Evolutionary conservation across 2,888 invertebrate genomes (phyloP), one percentile per base, ranked within the genome.

Genomic region (Dugesia japonica): DNA sequence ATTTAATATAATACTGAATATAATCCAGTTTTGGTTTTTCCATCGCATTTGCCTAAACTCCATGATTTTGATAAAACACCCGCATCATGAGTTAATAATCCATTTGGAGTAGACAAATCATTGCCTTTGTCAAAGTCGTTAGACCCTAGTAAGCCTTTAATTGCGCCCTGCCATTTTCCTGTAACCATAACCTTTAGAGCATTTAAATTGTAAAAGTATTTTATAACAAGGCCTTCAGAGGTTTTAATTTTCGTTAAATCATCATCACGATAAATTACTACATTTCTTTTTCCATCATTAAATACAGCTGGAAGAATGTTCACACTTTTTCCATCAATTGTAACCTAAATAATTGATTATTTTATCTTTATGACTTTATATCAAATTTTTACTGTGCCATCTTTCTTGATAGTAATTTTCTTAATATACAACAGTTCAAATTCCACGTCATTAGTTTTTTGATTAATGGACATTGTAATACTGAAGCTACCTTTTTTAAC

Each of bases 21-120:
- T 20, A 56, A 56, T n/a, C 56, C 56, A 56, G 56, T 56, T 56
- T 56, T 56, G 7, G 56, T 56, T n/a, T 56, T 56, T 56, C 56
- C 56, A 56, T 56, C 56, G 23, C 56, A 56, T 56, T n/a, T 56
- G 23, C 56, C 56, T 56, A 56, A 56, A 56, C 56, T 56, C 56
- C 56, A 56, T 7, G 56, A 56, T 23, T 56, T 56, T 56, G 56
- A 56, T 56, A 56, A 56, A 4, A 23, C 1, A 4, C 56, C 56
- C 1, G 56, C 56, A 56, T 56, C 56, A 56, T 56, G 56, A n/a
- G 56, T 56, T 20, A 56, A 9, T 20, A 20, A 23, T 4, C 56
- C 56, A 56, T 4, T 56, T 56, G 56, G 56, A 7, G 23, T n/a
- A n/a, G 56, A 56, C n/a, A n/a, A 56, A 56, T 56, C 56, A 56